Evolutionary conservation across 2,888 invertebrate genomes (phyloP), one percentile per base, ranked within the genome.

Genomic region (Galerucella pusilla): DNA sequence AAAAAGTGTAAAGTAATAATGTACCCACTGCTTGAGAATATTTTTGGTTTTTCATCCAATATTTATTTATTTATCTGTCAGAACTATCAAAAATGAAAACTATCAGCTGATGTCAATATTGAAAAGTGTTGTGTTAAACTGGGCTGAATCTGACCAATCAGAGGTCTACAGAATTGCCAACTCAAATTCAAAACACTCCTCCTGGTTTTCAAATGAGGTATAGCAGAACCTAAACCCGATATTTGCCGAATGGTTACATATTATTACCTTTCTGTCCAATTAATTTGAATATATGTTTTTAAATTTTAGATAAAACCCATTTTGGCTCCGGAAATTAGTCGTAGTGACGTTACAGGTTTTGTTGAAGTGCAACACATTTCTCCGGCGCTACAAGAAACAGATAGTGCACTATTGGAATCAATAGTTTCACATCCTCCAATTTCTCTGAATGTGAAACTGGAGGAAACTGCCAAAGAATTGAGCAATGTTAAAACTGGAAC

Each of bases 381-480:
- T 20, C 86, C 88, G 0, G 87, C 87, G 20, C 81, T 88, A 61
- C 87, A 87, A 80, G 87, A 87, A 82, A 86, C 86, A 0, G 87
- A 87, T 75, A 87, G 85, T 67, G 80, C 85, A 4, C 79, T 87
- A 20, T 78, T 88, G 35, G 87, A 87, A 76, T 84, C 85, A 46
- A 85, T 87, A 64, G 86, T 85, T 72, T 80, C 85, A 1, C 81
- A 84, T 69, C 84, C 85, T 7, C 77, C 81, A 25, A 74, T 80
- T 2, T 71, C 74, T n/a, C 16, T 80, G 25, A 78, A 82, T 70
- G 84, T 83, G 3, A 86, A 86, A 77, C 64, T 83, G 12, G 82
- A 83, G 54, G 85, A 87, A 75, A 87, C 86, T 66, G 83, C 85
- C 35, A 84, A 86, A 74, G 86, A 87, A 75, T 84, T 87, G 68